Conservation (phyloP, 1,140 invertebrate species). For the Chelonus insularis region DNA sequence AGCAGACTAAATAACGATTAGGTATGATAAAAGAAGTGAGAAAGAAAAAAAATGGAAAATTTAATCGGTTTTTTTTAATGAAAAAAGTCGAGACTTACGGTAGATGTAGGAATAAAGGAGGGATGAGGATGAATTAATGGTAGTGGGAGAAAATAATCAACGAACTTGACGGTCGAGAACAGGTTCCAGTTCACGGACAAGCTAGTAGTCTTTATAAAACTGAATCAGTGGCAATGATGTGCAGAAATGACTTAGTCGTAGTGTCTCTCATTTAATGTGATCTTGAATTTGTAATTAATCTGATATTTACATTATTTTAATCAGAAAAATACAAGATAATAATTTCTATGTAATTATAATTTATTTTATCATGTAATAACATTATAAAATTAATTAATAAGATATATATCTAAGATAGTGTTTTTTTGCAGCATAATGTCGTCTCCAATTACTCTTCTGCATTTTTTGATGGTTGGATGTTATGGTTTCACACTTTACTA, state of each 20-base stretch:
- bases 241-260: not conserved
- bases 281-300: not conserved
- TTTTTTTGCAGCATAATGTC: slow-evolving; percentile 23
- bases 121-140: not conserved
- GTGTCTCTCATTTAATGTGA: too few relatives aligned
- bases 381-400: too few relatives aligned
- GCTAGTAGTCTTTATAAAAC: not conserved
- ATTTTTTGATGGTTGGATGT: slow-evolving; percentile 34
- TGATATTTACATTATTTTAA: not conserved
- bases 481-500: slow-evolving; percentile 44
- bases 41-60: too few relatives aligned
- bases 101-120: too few relatives aligned
- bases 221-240: not conserved
- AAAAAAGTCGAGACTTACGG: too few relatives aligned
- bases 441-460: slow-evolving; percentile 32
- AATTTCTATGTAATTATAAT: too few relatives aligned
- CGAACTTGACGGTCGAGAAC: not conserved
- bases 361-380: too few relatives aligned
- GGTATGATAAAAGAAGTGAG: too few relatives aligned
- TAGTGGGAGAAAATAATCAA: not conserved
- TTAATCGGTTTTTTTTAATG: too few relatives aligned
- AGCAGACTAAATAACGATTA: too few relatives aligned
- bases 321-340: too few relatives aligned
- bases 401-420: too few relatives aligned
- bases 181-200: not conserved